Evolutionary conservation across 2,888 invertebrate genomes (phyloP).

Genomic region (Iphiclides podalirius): DNA sequence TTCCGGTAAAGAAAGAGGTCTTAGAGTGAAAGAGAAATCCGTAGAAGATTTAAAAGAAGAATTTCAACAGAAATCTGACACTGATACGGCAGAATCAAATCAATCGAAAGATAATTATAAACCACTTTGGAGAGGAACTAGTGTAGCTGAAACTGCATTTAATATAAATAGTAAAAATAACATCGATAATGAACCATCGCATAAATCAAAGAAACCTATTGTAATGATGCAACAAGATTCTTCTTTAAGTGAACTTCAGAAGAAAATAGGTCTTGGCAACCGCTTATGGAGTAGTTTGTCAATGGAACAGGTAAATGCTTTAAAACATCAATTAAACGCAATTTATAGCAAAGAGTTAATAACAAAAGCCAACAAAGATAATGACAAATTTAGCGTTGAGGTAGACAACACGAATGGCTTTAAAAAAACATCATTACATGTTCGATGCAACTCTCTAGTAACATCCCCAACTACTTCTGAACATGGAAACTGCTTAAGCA

Average conservation of each 20-base stretch:
- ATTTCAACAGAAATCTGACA: slow-evolving; percentile 82
- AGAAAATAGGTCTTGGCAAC: slow-evolving; percentile 83
- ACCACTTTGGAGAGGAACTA: slow-evolving; percentile 90
- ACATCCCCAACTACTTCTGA: slow-evolving; percentile 59
- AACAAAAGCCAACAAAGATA: slow-evolving; percentile 55
- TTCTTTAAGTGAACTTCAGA: slow-evolving; percentile 64
- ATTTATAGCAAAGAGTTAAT: slow-evolving; percentile 85
- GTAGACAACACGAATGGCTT: slow-evolving; percentile 65
- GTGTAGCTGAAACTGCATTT: slow-evolving; percentile 89
- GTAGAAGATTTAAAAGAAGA: slow-evolving; percentile 91
- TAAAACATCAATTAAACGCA: slow-evolving; percentile 89
- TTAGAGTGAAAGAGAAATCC: slow-evolving; percentile 91
- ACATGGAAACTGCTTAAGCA: slow-evolving; percentile 58
- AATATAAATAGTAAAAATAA: slow-evolving; percentile 83
- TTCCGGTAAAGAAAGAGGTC: slow-evolving; percentile 85
- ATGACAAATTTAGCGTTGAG: slow-evolving; percentile 81
- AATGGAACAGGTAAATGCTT: slow-evolving; percentile 88
- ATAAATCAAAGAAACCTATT: slow-evolving; percentile 45
- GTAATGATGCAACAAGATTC: slow-evolving; percentile 56
- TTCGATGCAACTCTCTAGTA: slow-evolving; percentile 80
- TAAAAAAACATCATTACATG: slow-evolving; percentile 68
- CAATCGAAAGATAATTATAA: slow-evolving; percentile 85
- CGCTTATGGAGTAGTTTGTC: slow-evolving; percentile 91
- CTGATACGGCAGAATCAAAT: slow-evolving; percentile 62
- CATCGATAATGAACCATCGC: slow-evolving; percentile 52